Base-by-base conservation (phyloP, 2,113 vertebrate genomes). In the Neodon shergylaensis region DNA sequence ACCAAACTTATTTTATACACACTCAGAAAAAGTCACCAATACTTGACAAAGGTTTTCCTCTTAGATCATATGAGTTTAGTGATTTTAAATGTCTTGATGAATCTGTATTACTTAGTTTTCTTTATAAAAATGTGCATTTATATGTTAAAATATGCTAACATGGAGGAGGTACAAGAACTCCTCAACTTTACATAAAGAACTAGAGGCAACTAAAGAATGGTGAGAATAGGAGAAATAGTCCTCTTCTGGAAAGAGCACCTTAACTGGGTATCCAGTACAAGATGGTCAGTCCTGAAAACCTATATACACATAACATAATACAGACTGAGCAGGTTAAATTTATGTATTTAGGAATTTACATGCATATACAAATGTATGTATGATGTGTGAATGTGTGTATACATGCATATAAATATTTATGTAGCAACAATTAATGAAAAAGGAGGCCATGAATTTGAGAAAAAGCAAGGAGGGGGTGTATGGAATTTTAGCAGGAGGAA, bases 1-100 rank as follows among this genome's bases (percentile, higher is more conserved):
- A 2, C 12, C 10, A 0, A 28, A 28, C 3, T 0, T 19, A 5
- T 13, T 49, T 63, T 22, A 52, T 47, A 31, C n/a, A 36, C 44
- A 24, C 54, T 44, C 19, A 21, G 44, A 52, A 39, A 44, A 72
- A 22, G 11, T 65, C 33, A 39, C 61, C 1, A 8, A 19, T 63
- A 11, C 1, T 6, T 19, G 17, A 42, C 12, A 12, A 36, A 12
- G 4, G 0, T 6, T 76, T 93, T 31, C 8, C n/a, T 33, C 19
- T 54, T 31, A 10, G 21, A 2, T 73, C 8, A 8, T 68, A 54
- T 11, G 31, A 65, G 8, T 22, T 58, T 1, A 6, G 14, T 58
- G 61, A 52, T 24, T 81, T 90, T 87, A 63, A 19, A 49, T 86
- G 28, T 72, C 22, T 77, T 77, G 3, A 49, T 49, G 73, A 85